Evolutionary conservation across 2,797 vertebrate species (phyloP).

Genomic region (Manis crassicaudata): DNA sequence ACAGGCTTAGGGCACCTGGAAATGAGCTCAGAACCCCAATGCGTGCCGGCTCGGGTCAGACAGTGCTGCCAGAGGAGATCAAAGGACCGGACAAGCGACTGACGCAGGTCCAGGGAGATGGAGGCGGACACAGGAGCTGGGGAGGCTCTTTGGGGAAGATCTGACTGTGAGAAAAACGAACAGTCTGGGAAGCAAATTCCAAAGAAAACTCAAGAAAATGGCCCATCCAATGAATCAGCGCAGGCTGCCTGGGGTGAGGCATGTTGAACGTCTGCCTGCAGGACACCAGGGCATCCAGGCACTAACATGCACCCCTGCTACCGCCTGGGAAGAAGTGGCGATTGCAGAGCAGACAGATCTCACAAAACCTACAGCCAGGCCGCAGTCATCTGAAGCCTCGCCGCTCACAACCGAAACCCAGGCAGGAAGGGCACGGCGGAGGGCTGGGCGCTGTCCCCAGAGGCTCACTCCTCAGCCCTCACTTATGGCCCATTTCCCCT

Average conservation of each 20-base stretch:
- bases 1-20: neutral
- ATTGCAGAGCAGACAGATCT: no score
- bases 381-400: neutral
- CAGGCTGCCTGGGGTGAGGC: accelerated
- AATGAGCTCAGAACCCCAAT: neutral
- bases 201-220: neutral
- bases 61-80: neutral
- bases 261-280: neutral
- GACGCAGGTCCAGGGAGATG: neutral
- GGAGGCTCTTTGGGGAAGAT: neutral
- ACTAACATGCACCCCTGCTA: neutral
- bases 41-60: neutral
- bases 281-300: neutral
- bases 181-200: neutral
- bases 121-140: no score
- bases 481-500: neutral
- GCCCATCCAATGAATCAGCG: no score
- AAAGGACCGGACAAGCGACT: neutral
- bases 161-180: neutral
- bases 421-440: neutral
- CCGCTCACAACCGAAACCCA: neutral
- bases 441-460: neutral
- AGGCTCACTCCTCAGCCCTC: neutral
- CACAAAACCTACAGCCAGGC: neutral
- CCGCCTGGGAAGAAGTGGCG: neutral